Percentiles rank a stretch among this genome's conserved stretches.
phyloP scores from a whole-genome alignment of 2,888 invertebrate genomes.

The Muscina levida region DNA sequence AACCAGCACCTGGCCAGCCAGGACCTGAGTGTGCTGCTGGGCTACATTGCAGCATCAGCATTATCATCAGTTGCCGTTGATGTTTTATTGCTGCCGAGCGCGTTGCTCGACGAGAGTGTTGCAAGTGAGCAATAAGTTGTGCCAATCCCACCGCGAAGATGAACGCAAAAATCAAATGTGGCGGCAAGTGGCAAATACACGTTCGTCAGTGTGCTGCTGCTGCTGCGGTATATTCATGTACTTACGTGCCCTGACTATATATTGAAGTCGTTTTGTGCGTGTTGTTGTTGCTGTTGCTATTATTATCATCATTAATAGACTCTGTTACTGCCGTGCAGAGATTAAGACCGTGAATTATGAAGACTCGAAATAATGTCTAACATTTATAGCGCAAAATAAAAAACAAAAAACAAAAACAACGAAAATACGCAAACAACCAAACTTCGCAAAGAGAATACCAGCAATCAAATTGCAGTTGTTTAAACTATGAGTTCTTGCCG shows the following conservation, averaged over 20 bases:
- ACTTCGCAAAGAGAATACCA: neutral
- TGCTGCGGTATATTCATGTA: slow-evolving; percentile 29
- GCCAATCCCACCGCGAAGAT: neutral
- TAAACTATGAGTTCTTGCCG: too few relatives aligned
- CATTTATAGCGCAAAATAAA: slow-evolving; percentile 18
- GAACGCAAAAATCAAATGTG: neutral
- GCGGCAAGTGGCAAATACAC: neutral
- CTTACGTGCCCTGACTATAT: slow-evolving; percentile 59
- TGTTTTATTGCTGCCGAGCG: neutral
- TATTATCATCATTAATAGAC: slow-evolving; percentile 25
- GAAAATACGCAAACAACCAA: neutral
- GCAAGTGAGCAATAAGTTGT: slow-evolving; percentile 24
- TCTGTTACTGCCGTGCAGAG: slow-evolving; percentile 28
- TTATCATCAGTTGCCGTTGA: neutral
- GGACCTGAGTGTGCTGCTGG: neutral
- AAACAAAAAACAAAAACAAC: neutral
- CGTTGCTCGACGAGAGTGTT: neutral
- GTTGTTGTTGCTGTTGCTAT: slow-evolving; percentile 16
- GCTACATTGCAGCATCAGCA: neutral
- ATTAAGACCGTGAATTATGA: slow-evolving; percentile 60
- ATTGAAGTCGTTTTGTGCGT: slow-evolving; percentile 9
- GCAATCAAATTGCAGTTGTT: too few relatives aligned
- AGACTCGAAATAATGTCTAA: slow-evolving; percentile 28
- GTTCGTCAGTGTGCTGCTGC: too few relatives aligned
- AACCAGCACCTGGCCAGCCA: neutral